Evolutionary conservation across 1,140 invertebrate genomes (phyloP), one percentile per base, ranked within the genome.

Genomic region (Globodera rostochiensis): DNA sequence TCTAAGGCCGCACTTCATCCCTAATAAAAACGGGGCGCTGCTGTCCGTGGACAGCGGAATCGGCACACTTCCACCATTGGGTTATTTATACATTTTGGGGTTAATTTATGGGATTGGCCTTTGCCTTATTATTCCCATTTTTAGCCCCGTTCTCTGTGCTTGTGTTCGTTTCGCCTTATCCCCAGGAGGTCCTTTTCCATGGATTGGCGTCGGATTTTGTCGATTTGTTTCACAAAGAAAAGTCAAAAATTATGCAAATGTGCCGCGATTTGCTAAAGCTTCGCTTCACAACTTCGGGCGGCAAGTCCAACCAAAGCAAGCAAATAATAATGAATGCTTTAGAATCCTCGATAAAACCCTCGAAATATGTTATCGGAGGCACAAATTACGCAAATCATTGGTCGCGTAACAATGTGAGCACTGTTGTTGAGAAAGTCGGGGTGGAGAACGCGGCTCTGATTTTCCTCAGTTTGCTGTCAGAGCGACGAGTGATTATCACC

Each of bases 401-500:
- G 80, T 60, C 83, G 4, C n/a, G 60, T 19, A 60, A 45, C 21
- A 47, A 80, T 57, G 53, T 85, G 21, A 80, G 36, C n/a, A 66
- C 73, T 50, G 66, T 79, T n/a, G 77, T 86, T 19, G 57, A 84
- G 49, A 79, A 74, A 50, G 85, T 84, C 66, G 83, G 83, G 3
- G 79, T 84, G 3, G 84, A 84, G 45, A 83, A 83, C 60, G 75
- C 60, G 25, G 46, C 82, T n/a, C 84, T 84, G 60, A 77, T 74
- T 6, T 84, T 84, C 25, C 76, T 84, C 9, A 83, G 86, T 53
- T 25, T 84, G 75, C 69, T 84, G 67, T 79, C 85, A n/a, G 84
- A 84, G 66, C 83, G 86, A 76, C 21, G 84, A 19, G 78, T 84
- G 45, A 71, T 84, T 64, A 64, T 84, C n/a, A 84, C 84, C n/a